Evolutionary conservation across 2,888 invertebrate genomes (phyloP), one percentile per base, ranked within the genome.

Genomic region (Lasioglossum pauxillum): DNA sequence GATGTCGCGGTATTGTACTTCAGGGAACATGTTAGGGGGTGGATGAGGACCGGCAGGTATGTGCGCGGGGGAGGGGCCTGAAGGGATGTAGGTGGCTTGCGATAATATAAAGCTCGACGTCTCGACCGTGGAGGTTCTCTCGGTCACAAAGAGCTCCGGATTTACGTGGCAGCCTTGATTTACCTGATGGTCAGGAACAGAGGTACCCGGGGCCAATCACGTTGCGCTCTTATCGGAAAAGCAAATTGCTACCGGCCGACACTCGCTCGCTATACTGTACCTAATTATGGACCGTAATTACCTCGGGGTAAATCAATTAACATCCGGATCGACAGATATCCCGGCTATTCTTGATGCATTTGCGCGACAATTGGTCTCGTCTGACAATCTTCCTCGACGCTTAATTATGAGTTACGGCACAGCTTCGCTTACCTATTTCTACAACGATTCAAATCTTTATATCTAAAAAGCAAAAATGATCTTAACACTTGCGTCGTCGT

Each of bases 231-330:
- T 88, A 91, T 91, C 86, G 84, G 85, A 81, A 83, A 87, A 86
- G 88, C 89, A 91, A 91, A 90, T 90, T 91, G 89, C 80, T 79
- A 80, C 83, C 60, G 79, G 78, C 57, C 85, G 73, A 41, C 46
- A 31, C 79, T 49, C 73, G 74, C 53, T 75, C 75, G 41, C 69
- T 82, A 78, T 85, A 80, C 60, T 76, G 23, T 67, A 86, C 60
- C 90, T 91, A 91, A 91, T 91, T 91, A 86, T 87, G 83, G 82
- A 80, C 67, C 82, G 86, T 83, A 84, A 90, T 90, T 91, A 85
- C 83, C 75, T 67, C 49, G 69, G 81, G 80, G 79, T 75, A 82
- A 90, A 90, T 90, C 86, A 90, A 90, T 90, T 90, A 90, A 82
- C 85, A 85, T 80, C 75, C 19, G 49, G 80, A 80, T 73, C 73